A percentile compares a stretch with the other conserved stretches of the same genome.
These are phyloP conservation scores for Cygnus buccinator DNA, from an alignment of 2,113 vertebrate genomes.

Conservation along the genomic window DNA sequence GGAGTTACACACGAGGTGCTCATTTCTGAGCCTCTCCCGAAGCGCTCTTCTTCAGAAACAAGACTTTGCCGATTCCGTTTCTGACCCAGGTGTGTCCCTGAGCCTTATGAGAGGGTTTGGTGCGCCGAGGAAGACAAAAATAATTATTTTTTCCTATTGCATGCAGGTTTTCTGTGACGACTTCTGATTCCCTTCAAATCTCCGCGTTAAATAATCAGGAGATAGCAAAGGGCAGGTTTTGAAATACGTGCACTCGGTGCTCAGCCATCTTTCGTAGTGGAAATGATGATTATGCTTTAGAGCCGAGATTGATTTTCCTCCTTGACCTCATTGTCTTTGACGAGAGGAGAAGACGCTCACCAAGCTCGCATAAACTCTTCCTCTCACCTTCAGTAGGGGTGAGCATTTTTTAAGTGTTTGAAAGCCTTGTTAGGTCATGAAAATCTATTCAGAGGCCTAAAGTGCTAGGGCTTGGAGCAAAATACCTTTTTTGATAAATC, in stretches of 20 bases:
- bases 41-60: slow-evolving; percentile 4
- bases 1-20: not conserved
- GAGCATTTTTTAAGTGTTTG: slow-evolving; percentile 4
- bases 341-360: not conserved
- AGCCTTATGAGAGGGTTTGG: not conserved
- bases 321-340: not conserved
- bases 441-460: slow-evolving; percentile 34
- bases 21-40: slow-evolving; percentile 14
- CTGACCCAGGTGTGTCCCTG: not conserved
- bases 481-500: slow-evolving; percentile 70
- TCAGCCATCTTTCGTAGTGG: not conserved
- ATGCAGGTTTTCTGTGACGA: not conserved
- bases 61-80: not conserved
- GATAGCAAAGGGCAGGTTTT: slow-evolving; percentile 30
- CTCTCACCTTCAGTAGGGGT: not conserved
- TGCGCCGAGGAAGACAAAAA: slow-evolving; percentile 15
- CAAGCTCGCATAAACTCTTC: not conserved
- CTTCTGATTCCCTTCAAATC: not conserved
- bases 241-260: not conserved
- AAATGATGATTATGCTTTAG: slow-evolving; percentile 35
- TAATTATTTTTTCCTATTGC: slow-evolving; percentile 52
- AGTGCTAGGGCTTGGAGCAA: slow-evolving; percentile 4
- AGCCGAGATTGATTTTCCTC: slow-evolving; percentile 55
- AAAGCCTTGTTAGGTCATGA: slow-evolving; percentile 21
- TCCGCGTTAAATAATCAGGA: slow-evolving; percentile 34